Conservation (phyloP, 2,888 invertebrate species). For the Diarsia brunnea region DNA sequence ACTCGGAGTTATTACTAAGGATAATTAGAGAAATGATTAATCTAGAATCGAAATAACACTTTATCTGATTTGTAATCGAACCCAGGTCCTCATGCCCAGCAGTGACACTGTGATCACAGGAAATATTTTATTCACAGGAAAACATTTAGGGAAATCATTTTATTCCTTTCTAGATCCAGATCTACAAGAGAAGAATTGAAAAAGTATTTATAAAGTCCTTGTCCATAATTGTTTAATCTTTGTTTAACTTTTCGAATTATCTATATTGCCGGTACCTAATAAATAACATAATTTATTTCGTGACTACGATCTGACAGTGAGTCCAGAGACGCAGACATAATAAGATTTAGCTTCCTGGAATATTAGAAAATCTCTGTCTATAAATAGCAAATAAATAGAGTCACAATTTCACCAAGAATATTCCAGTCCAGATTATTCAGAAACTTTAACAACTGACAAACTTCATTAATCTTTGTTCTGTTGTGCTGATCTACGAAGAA, state of each 20-base stretch:
- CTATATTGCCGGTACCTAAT: too few relatives aligned
- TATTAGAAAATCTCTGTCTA: neutral
- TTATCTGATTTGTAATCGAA: neutral
- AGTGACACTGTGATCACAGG: neutral
- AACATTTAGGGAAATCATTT: too few relatives aligned
- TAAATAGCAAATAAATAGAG: too few relatives aligned
- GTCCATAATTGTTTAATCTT: neutral
- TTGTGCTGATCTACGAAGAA: slow-evolving; percentile 18
- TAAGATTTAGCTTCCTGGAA: neutral
- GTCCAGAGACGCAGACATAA: neutral
- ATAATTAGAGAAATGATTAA: neutral
- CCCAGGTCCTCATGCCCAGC: neutral
- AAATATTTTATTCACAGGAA: too few relatives aligned
- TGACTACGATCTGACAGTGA: too few relatives aligned
- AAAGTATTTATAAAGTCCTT: too few relatives aligned
- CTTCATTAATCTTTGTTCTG: slow-evolving; percentile 55
- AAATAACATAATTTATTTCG: neutral
- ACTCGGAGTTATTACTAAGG: neutral
- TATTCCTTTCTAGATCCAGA: too few relatives aligned
- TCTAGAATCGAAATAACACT: neutral
- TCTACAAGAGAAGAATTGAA: too few relatives aligned
- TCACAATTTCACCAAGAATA: slow-evolving; percentile 10
- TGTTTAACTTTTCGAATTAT: neutral
- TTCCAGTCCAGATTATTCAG: slow-evolving; percentile 28
- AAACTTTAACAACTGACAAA: slow-evolving; percentile 40